A percentile compares a stretch with the other conserved stretches of the same genome.
Evolutionary conservation across 2,888 invertebrate species (phyloP).

Genomic region (Gymnoscelis rufifasciata): DNA sequence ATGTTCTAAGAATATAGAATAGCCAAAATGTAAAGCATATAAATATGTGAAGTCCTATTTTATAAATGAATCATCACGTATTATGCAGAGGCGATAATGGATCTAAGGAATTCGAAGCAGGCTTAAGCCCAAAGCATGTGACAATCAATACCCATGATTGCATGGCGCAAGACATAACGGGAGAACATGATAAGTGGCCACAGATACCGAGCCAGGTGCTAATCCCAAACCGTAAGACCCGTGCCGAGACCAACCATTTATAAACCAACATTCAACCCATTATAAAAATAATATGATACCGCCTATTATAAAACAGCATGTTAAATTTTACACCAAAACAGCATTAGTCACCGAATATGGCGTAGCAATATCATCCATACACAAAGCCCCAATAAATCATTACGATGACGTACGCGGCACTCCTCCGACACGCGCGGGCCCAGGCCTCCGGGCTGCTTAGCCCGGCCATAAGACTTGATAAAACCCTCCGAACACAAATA

Average conservation of each 20-base stretch:
- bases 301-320: conserved; percentile 19
- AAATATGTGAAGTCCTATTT: too few relatives aligned
- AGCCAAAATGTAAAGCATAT: too few relatives aligned
- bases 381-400: conserved; percentile 37
- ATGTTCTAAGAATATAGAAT: too few relatives aligned
- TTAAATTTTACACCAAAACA: conserved; percentile 26
- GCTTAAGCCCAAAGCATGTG: not conserved
- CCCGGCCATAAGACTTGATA: conserved; percentile 33
- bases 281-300: conserved; percentile 22
- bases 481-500: conserved; percentile 29
- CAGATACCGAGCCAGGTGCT: conserved; percentile 3
- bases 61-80: too few relatives aligned
- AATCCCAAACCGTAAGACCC: conserved; percentile 10
- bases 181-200: not conserved
- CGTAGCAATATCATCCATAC: conserved; percentile 29
- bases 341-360: conserved; percentile 32
- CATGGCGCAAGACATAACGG: conserved; percentile 3
- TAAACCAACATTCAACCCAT: conserved; percentile 27
- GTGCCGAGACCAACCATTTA: conserved; percentile 24
- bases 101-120: not conserved
- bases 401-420: conserved; percentile 34
- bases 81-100: not conserved
- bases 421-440: conserved; percentile 26
- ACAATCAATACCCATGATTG: not conserved
- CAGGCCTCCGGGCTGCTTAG: conserved; percentile 25